Base-by-base conservation (phyloP, 92 coral and sea anemone species). In the Isaurus tuberculatus region DNA sequence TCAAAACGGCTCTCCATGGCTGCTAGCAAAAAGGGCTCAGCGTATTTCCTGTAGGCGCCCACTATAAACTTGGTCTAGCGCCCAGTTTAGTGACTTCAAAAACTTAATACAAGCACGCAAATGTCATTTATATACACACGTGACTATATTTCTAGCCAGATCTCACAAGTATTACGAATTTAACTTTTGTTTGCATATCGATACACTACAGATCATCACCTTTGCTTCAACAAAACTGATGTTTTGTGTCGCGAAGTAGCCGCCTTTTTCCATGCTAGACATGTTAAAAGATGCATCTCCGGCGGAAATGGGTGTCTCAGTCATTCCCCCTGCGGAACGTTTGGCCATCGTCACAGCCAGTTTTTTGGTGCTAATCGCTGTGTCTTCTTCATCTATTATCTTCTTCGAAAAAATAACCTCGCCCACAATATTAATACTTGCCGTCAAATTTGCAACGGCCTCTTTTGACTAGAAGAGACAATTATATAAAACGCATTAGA, bases 381-480 rank as follows among this genome's bases (percentile, higher is more conserved):
- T 75, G 33, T 75, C 81, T 34, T 75, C 81, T 75, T 75, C 81
- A 20, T 75, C 81, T 2, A 75, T 14, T 0, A 75, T 75, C 36
- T 75, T 75, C 14, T 75, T 57, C 31, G 81, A 75, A 25, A 75
- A 57, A 19, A 75, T 40, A 4, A 75, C 81, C 33, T 75, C 81
- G 25, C 81, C 69, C 5, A 75, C 36, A 5, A n/a, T 75, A 8
- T 57, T 33, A 32, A 57, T 53, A 23, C 69, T 75, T 23, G 27
- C 28, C 11, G 70, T 4, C 22, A 77, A 25, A 2, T 14, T 58
- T 0, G 69, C 6, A 32, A 77, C 82, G 25, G 82, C 82, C 4
- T 77, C 42, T 26, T 77, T 77, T 2, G 70, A 20, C 82, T 77
- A 6, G 33, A 31, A 9, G 25, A 23, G 58, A n/a, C 2, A n/a